phyloP scores from a whole-genome alignment of 1,140 invertebrate genomes.

The Pogonomyrmex barbatus region DNA sequence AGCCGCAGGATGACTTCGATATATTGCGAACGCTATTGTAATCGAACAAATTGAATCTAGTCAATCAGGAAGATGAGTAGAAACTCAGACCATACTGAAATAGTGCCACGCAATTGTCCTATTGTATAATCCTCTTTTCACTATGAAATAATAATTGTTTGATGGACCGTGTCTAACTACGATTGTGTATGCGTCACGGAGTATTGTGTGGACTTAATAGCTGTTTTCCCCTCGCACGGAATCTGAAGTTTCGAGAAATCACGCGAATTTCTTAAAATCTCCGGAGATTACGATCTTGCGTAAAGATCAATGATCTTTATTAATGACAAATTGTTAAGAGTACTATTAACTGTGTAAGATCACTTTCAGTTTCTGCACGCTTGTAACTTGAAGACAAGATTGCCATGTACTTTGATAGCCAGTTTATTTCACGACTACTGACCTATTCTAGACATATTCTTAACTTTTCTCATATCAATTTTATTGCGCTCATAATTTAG shows the following conservation, averaged over 20 bases:
- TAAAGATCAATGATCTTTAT: slow-evolving; percentile 33
- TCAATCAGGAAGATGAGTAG: slow-evolving; percentile 36
- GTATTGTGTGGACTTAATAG: slow-evolving; percentile 41
- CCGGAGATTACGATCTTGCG: background rate
- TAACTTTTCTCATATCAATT: slow-evolving; percentile 17
- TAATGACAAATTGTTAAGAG: slow-evolving; percentile 13
- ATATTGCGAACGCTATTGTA: slow-evolving; percentile 9
- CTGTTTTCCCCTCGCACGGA: slow-evolving; percentile 38
- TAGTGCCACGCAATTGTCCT: slow-evolving; percentile 63
- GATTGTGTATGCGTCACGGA: background rate
- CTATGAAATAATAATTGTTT: slow-evolving; percentile 41
- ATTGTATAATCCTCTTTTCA: slow-evolving; percentile 43
- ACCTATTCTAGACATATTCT: background rate
- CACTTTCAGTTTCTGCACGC: background rate
- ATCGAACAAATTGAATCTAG: slow-evolving; percentile 56
- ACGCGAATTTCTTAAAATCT: slow-evolving; percentile 32
- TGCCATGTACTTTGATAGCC: slow-evolving; percentile 25
- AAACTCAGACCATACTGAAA: slow-evolving; percentile 58
- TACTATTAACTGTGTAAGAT: slow-evolving; percentile 14
- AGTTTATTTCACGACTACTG: background rate
- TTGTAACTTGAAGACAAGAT: background rate
- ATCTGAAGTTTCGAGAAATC: slow-evolving; percentile 8
- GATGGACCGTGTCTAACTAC: slow-evolving; percentile 30
- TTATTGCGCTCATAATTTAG: slow-evolving; percentile 5
- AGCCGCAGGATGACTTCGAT: slow-evolving; percentile 8